A percentile compares a stretch with the other conserved stretches of the same genome.
Conservation (phyloP, 2,113 vertebrate genomes). For the Heteronetta atricapilla region DNA sequence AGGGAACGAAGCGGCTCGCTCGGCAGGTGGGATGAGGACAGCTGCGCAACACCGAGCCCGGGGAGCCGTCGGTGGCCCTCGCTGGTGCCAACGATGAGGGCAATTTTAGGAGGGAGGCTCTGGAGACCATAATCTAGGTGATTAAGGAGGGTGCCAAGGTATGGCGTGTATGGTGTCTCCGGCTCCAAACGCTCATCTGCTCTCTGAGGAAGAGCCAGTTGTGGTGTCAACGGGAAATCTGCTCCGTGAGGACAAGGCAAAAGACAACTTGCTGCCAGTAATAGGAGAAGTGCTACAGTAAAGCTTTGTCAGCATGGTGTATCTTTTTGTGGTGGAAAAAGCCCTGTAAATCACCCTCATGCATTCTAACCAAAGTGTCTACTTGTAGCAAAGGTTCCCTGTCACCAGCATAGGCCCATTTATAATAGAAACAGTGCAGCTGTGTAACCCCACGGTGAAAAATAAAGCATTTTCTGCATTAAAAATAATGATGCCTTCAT, state of each 20-base stretch:
- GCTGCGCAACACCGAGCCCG: not conserved
- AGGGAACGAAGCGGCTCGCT: not conserved
- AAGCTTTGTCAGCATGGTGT: not conserved
- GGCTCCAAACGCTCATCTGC: rapidly evolving
- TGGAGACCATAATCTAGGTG: not conserved
- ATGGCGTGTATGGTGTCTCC: not conserved
- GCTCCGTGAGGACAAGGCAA: not conserved
- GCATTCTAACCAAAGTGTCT: not conserved
- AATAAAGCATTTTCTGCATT: not conserved
- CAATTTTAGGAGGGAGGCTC: not conserved
- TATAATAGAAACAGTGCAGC: not conserved
- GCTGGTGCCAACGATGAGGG: not conserved
- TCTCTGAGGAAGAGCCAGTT: not conserved
- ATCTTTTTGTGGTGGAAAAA: not conserved
- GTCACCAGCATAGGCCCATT: not conserved
- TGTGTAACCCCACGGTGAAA: not conserved
- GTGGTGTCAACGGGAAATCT: rapidly evolving
- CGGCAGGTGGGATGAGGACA: not conserved
- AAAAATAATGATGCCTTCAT: not conserved
- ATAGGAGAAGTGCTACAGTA: not conserved
- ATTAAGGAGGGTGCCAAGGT: not conserved
- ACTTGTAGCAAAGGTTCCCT: not conserved
- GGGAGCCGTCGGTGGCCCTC: not conserved
- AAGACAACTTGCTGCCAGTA: not conserved
- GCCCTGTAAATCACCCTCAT: rapidly evolving